These are phyloP conservation scores for Caenorhabditis elegans DNA, from an alignment of 1,140 invertebrate genomes.

Conservation along the genomic window DNA sequence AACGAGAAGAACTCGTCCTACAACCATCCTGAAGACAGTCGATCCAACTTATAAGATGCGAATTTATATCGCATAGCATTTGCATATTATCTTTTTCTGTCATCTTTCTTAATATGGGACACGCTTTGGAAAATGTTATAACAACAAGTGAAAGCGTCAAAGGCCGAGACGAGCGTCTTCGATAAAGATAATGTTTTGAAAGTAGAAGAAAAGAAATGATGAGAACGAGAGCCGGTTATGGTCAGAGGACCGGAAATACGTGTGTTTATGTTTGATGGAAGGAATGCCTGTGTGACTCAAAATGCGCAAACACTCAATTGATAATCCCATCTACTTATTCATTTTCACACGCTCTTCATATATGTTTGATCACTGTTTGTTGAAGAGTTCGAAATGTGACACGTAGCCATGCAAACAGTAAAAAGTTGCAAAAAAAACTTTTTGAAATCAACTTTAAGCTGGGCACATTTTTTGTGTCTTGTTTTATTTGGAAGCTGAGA, in stretches of 20 bases:
- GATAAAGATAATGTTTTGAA: neutral
- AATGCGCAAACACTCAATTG: constrained; percentile 14
- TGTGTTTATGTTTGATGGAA: neutral
- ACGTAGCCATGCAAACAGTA: neutral
- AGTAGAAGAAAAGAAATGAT: neutral
- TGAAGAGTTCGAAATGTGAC: neutral
- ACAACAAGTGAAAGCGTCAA: constrained; percentile 23
- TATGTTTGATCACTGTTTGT: constrained; percentile 7
- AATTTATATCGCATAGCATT: constrained; percentile 20
- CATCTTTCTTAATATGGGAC: neutral
- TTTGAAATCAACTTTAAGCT: no score
- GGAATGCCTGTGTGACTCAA: neutral
- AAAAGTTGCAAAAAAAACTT: no score
- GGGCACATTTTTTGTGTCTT: no score
- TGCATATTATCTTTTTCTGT: constrained; percentile 6
- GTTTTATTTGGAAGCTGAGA: no score
- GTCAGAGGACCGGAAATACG: constrained; percentile 23
- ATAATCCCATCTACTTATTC: neutral
- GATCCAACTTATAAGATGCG: neutral
- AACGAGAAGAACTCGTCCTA: neutral
- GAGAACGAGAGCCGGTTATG: neutral
- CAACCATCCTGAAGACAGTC: neutral
- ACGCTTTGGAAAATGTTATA: neutral
- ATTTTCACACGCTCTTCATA: neutral
- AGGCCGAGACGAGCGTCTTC: neutral